Conservation (phyloP, 2,888 invertebrate genomes). For the Acronicta psi region DNA sequence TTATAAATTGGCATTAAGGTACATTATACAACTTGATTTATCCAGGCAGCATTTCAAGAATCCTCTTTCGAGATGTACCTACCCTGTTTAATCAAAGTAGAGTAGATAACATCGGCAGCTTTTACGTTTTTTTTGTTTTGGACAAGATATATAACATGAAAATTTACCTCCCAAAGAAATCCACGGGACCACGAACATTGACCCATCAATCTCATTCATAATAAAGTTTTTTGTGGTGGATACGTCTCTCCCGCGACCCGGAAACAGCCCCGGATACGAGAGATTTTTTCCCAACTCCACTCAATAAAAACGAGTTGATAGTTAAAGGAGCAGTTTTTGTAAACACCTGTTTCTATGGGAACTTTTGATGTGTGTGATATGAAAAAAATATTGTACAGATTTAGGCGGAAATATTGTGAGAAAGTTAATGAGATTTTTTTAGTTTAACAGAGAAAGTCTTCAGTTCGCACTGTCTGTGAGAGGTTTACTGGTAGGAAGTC, state of each 20-base stretch:
- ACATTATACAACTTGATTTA: too few relatives aligned
- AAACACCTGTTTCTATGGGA: constrained; percentile 84
- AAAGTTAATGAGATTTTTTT: constrained; percentile 35
- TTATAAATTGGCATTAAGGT: too few relatives aligned
- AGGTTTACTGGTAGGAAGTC: not conserved
- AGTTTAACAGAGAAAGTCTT: not conserved
- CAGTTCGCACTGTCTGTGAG: not conserved
- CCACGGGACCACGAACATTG: constrained; percentile 75
- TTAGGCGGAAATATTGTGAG: constrained; percentile 45
- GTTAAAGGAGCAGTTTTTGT: constrained; percentile 78
- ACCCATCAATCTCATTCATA: constrained; percentile 68
- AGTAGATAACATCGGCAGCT: too few relatives aligned
- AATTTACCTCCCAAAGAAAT: too few relatives aligned
- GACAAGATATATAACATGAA: too few relatives aligned
- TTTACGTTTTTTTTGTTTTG: too few relatives aligned
- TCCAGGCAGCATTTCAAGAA: too few relatives aligned
- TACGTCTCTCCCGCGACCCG: constrained; percentile 70
- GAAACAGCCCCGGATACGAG: constrained; percentile 81
- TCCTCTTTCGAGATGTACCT: too few relatives aligned
- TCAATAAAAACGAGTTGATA: constrained; percentile 82
- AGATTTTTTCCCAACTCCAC: constrained; percentile 64
- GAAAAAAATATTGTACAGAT: constrained; percentile 73
- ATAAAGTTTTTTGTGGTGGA: constrained; percentile 71
- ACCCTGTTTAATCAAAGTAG: too few relatives aligned
- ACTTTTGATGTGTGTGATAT: constrained; percentile 61